Evolutionary conservation across 2,113 vertebrate species (phyloP).

Genomic region (Parus major): DNA sequence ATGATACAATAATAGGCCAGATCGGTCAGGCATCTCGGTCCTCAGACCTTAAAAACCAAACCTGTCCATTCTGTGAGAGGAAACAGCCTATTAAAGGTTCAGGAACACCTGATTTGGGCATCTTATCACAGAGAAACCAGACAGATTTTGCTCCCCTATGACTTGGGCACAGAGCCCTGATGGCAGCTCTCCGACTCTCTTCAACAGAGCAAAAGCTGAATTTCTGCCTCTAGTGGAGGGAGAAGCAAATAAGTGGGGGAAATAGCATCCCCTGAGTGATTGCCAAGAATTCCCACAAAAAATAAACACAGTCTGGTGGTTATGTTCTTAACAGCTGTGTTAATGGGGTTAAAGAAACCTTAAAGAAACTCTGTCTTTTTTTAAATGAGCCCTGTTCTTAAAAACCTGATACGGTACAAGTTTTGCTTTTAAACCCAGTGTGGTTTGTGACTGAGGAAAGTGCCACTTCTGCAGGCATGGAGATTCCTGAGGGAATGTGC

Average conservation of each 20-base stretch:
- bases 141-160: background rate
- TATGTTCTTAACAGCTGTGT: slow-evolving; percentile 66
- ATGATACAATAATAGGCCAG: background rate
- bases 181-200: background rate
- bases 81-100: background rate
- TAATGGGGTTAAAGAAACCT: slow-evolving; percentile 67
- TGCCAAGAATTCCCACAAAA: slow-evolving; percentile 60
- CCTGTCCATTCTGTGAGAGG: background rate
- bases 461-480: background rate
- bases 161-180: background rate
- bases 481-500: rapidly evolving
- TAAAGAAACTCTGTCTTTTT: slow-evolving; percentile 61
- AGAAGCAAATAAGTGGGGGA: slow-evolving; percentile 33
- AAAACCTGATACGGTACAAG: background rate
- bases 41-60: background rate
- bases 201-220: background rate
- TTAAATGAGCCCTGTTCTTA: slow-evolving; percentile 24
- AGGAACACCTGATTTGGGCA: background rate
- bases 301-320: slow-evolving; percentile 67
- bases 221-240: slow-evolving; percentile 46
- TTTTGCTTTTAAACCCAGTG: background rate
- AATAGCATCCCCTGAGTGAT: slow-evolving; percentile 57
- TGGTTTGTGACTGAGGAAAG: background rate
- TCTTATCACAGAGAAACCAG: background rate
- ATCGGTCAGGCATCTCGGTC: background rate